Conservation (phyloP, 2,113 vertebrate genomes). For the Vireo altiloquus region DNA sequence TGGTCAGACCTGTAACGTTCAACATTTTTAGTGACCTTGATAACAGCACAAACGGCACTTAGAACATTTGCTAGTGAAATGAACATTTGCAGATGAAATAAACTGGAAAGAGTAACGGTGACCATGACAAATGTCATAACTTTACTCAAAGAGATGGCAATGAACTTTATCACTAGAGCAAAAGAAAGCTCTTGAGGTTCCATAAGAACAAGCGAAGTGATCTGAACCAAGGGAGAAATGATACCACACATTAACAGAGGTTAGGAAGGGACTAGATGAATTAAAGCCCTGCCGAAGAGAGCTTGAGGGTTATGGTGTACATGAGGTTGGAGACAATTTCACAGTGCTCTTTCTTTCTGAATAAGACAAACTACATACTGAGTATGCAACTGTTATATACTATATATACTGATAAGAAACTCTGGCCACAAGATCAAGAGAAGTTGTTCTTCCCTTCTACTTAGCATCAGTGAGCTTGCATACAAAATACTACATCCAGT, state of each 20-base stretch:
- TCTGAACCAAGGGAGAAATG: neutral
- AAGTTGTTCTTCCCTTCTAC: neutral
- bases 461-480: neutral
- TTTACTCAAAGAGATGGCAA: neutral
- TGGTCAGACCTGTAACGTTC: neutral
- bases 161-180: neutral
- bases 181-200: neutral
- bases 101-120: neutral
- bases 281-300: neutral
- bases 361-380: neutral
- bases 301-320: neutral
- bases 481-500: neutral
- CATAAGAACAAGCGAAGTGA: neutral
- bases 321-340: fast-evolving
- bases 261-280: neutral
- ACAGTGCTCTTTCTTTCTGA: neutral
- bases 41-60: neutral
- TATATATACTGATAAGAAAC: neutral
- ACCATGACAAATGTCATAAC: neutral
- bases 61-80: neutral
- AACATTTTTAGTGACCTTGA: neutral
- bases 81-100: neutral
- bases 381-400: neutral
- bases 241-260: neutral
- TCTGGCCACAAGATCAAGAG: neutral